phyloP scores from a whole-genome alignment of 2,888 invertebrate genomes.

The Callosobruchus maculatus region DNA sequence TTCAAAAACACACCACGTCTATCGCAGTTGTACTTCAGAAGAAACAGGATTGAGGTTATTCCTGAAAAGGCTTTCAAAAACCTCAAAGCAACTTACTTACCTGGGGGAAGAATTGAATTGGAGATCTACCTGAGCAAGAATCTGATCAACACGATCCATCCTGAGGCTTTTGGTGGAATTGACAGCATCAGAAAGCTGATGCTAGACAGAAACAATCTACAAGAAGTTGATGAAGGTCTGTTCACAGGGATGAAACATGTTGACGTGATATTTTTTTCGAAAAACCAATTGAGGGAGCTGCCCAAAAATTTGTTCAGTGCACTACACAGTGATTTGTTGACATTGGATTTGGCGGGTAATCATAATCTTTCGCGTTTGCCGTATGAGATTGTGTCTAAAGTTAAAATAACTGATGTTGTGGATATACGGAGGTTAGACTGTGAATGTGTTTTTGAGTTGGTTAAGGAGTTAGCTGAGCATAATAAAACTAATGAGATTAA shows the following conservation, averaged over 20 bases:
- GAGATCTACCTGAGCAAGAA: conserved; percentile 35
- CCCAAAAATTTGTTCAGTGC: conserved; percentile 16
- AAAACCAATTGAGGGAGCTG: conserved; percentile 21
- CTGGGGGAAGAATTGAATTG: conserved; percentile 12
- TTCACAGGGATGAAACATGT: conserved; percentile 24
- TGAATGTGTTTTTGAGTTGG: conserved; percentile 16
- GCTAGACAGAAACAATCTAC: conserved; percentile 31
- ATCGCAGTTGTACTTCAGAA: conserved; percentile 32
- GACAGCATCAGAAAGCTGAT: conserved; percentile 27
- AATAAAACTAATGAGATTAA: conserved; percentile 17
- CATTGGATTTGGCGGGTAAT: conserved; percentile 22
- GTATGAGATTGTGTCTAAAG: conserved; percentile 17
- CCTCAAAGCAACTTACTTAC: conserved; percentile 25
- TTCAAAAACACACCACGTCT: conserved; percentile 38
- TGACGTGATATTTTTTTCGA: conserved; percentile 17
- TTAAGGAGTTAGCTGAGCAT: conserved; percentile 4
- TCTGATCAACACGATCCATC: conserved; percentile 23
- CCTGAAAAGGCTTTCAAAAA: conserved; percentile 38
- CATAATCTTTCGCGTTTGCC: conserved; percentile 23
- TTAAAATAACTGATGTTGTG: conserved; percentile 16
- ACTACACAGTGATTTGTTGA: conserved; percentile 12
- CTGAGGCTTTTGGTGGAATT: conserved; percentile 25
- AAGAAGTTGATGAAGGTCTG: conserved; percentile 19
- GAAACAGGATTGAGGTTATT: conserved; percentile 34
- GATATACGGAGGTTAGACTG: conserved; percentile 21